Conservation (phyloP, 2,888 invertebrate species). For the Deilephila porcellus region DNA sequence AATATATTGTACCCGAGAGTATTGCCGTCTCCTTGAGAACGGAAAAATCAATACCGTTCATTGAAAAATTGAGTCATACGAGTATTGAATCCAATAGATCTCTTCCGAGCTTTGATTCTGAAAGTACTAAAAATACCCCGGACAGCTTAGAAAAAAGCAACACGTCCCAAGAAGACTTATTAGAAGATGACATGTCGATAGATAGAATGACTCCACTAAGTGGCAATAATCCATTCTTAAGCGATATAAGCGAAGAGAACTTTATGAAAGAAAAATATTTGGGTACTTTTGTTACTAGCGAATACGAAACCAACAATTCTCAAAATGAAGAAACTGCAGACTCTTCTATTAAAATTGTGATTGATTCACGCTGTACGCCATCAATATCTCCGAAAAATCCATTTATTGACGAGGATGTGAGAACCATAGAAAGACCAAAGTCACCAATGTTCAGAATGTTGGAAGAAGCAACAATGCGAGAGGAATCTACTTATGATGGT, state of each 20-base stretch:
- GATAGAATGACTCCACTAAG: slow-evolving; percentile 55
- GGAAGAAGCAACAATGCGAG: slow-evolving; percentile 58
- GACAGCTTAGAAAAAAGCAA: slow-evolving; percentile 49
- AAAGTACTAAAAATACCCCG: slow-evolving; percentile 36
- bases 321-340: slow-evolving; percentile 68
- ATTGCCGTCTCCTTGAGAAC: slow-evolving; percentile 70
- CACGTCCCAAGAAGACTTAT: slow-evolving; percentile 49
- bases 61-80: slow-evolving; percentile 33
- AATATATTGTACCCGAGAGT: slow-evolving; percentile 72
- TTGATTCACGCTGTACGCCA: slow-evolving; percentile 53
- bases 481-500: slow-evolving; percentile 61
- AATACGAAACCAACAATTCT: slow-evolving; percentile 73
- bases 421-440: slow-evolving; percentile 65
- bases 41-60: slow-evolving; percentile 55
- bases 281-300: slow-evolving; percentile 66
- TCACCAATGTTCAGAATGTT: slow-evolving; percentile 75
- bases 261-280: slow-evolving; percentile 62
- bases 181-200: slow-evolving; percentile 56
- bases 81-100: slow-evolving; percentile 14
- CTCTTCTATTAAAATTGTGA: slow-evolving; percentile 59
- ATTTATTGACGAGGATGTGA: slow-evolving; percentile 55
- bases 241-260: slow-evolving; percentile 59
- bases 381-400: slow-evolving; percentile 59
- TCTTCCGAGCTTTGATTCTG: slow-evolving; percentile 6
- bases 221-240: slow-evolving; percentile 66